A percentile compares a stretch with the other conserved stretches of the same genome.
Conservation (phyloP, 35 echinoderm and acorn worm species). For the Apostichopus parvimensis region DNA sequence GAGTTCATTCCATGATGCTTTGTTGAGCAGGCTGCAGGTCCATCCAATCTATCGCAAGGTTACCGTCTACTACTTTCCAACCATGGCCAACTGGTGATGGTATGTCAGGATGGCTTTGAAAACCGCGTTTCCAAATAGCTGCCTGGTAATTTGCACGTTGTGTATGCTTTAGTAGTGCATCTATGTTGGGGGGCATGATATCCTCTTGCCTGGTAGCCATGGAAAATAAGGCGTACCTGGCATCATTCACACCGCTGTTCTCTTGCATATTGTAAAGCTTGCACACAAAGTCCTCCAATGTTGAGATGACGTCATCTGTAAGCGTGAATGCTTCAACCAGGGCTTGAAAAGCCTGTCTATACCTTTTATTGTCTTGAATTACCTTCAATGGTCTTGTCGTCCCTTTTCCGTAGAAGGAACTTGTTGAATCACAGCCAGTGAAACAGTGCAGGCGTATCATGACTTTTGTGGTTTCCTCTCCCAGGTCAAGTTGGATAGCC, state of each 20-base stretch:
- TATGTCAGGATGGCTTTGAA: too few relatives aligned
- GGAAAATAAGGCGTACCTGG: too few relatives aligned
- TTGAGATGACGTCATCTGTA: neutral
- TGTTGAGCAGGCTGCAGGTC: too few relatives aligned
- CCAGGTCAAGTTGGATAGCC: neutral
- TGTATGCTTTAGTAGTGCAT: slow-evolving; percentile 37
- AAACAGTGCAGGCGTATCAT: neutral
- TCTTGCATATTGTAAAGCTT: neutral
- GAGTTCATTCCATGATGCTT: slow-evolving; percentile 43
- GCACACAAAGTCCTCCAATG: slow-evolving; percentile 10
- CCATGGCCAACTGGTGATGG: too few relatives aligned
- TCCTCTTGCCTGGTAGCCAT: slow-evolving; percentile 52
- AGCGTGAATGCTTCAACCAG: neutral
- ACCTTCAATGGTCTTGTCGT: neutral
- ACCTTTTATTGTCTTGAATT: neutral
- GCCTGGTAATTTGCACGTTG: slow-evolving; percentile 56
- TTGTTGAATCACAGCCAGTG: slow-evolving; percentile 1
- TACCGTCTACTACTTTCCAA: slow-evolving; percentile 52
- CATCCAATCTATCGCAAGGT: too few relatives aligned
- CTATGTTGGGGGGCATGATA: slow-evolving; percentile 65
- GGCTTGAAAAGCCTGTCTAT: neutral
- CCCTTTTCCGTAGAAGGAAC: slow-evolving; percentile 1
- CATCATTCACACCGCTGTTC: too few relatives aligned
- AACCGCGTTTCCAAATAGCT: slow-evolving; percentile 20
- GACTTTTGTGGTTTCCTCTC: neutral